These are phyloP conservation scores for Epistrophella euchroma DNA, from an alignment of 2,888 invertebrate genomes.

Conservation along the genomic window DNA sequence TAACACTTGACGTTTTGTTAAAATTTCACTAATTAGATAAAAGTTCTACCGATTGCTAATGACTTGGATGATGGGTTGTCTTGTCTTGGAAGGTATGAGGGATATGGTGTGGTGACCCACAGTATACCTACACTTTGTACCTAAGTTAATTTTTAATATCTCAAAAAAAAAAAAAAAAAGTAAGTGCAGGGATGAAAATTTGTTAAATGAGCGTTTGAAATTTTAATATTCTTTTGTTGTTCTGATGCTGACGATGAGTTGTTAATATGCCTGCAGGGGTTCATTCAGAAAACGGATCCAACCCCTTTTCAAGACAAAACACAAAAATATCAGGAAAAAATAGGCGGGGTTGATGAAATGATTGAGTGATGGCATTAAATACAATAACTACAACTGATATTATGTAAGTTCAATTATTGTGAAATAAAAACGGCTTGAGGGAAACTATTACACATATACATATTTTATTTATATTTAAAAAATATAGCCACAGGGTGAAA, in stretches of 20 bases:
- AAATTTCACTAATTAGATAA: constrained; percentile 84
- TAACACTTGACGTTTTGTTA: constrained; percentile 81
- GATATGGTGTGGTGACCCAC: constrained; percentile 28
- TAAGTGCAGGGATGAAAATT: constrained; percentile 17
- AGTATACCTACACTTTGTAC: constrained; percentile 14
- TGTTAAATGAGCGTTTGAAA: constrained; percentile 56
- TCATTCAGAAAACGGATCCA: not conserved
- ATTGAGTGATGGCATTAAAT: no score
- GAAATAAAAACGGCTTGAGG: no score
- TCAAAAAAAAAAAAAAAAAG: not conserved
- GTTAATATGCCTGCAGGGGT: constrained; percentile 29
- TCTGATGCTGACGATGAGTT: constrained; percentile 51
- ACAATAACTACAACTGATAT: no score
- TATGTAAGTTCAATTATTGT: no score
- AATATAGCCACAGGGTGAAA: no score
- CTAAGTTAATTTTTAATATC: constrained; percentile 1
- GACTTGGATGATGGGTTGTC: constrained; percentile 72
- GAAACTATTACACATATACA: no score
- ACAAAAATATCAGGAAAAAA: no score
- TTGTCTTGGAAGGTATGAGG: not conserved
- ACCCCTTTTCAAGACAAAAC: not conserved
- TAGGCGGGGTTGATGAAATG: no score
- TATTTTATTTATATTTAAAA: no score
- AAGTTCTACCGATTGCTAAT: constrained; percentile 82
- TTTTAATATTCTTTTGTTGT: constrained; percentile 54